Percentiles rank a stretch among this genome's conserved stretches.
Conservation (phyloP, 2,113 vertebrate species). For the Phyllostomus hastatus region DNA sequence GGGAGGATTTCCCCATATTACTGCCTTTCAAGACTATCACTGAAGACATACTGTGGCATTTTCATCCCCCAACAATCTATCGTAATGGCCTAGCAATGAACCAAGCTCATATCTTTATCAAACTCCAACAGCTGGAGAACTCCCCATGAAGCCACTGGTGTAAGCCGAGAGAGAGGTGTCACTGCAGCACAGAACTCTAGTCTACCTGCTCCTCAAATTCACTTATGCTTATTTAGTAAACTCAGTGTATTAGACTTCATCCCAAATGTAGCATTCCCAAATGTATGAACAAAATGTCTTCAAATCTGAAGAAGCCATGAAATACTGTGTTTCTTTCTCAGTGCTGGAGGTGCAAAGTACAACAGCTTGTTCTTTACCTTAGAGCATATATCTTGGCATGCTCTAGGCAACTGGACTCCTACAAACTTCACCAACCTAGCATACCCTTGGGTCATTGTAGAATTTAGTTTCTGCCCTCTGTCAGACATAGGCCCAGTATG, state of each 20-base stretch:
- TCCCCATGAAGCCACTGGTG: not conserved
- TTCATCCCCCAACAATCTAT: not conserved
- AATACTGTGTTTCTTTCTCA: not conserved
- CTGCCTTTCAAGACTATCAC: not conserved
- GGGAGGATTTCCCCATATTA: not conserved
- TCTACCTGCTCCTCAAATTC: not conserved
- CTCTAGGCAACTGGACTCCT: not conserved
- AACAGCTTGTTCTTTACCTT: not conserved
- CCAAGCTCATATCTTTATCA: not conserved
- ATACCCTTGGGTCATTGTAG: not conserved
- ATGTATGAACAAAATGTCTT: not conserved
- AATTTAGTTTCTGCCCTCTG: not conserved
- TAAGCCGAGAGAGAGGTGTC: not conserved
- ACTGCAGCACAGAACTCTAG: not conserved
- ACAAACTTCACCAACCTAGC: not conserved
- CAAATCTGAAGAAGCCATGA: not conserved
- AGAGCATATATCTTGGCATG: not conserved
- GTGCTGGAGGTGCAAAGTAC: not conserved
- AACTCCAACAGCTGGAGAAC: not conserved
- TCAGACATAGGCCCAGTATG: not conserved
- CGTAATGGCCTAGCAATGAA: not conserved
- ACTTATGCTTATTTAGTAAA: not conserved
- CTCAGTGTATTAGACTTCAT: not conserved
- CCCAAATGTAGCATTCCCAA: not conserved
- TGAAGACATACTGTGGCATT: not conserved